Conservation (phyloP, 2,113 vertebrate species). For the Ceyx melanurus region DNA sequence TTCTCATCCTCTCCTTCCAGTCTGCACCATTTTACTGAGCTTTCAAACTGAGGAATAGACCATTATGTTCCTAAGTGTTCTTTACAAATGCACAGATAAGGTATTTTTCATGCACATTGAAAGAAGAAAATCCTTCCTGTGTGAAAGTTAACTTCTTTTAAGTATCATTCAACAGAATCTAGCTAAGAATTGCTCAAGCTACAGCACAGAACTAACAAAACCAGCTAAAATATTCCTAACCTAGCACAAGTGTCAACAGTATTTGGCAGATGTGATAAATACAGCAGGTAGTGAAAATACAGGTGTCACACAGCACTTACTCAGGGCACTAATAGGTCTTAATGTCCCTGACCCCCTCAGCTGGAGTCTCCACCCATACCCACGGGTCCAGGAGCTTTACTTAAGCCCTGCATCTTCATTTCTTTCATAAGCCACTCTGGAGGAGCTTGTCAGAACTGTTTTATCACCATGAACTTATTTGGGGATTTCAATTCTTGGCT, state of each 20-base stretch:
- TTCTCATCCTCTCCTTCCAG: background rate
- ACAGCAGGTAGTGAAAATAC: background rate
- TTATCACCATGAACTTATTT: background rate
- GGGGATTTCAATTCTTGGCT: background rate
- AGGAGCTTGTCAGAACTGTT: background rate
- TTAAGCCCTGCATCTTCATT: background rate
- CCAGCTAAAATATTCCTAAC: background rate
- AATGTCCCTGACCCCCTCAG: background rate
- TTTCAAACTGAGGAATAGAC: background rate
- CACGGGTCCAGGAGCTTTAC: background rate
- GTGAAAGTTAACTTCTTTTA: background rate
- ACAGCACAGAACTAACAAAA: background rate
- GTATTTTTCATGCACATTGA: background rate
- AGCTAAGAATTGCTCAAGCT: background rate
- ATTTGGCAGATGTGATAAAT: background rate
- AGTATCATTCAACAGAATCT: background rate
- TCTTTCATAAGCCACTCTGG: background rate
- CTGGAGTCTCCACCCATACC: background rate
- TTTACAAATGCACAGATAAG: background rate
- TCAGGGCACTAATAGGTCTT: background rate
- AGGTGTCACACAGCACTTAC: background rate
- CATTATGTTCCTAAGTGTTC: background rate
- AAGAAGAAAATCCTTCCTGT: background rate
- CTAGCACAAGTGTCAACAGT: background rate
- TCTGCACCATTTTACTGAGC: background rate